Evolutionary conservation across 1,140 invertebrate genomes (phyloP).

Genomic region (Aleiodes sp.): DNA sequence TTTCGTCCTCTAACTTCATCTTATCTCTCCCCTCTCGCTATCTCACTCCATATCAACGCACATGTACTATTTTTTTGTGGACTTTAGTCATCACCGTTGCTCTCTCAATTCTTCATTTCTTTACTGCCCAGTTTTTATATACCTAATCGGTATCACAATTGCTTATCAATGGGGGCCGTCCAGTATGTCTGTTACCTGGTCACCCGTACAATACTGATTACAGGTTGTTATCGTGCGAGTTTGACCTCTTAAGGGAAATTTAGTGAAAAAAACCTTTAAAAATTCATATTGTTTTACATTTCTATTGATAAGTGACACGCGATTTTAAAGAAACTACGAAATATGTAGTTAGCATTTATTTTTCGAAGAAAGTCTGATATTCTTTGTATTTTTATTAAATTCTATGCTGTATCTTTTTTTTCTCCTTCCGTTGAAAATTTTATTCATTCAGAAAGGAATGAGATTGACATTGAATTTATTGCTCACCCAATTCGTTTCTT

Average conservation of each 20-base stretch:
- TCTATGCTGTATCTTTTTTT: background rate
- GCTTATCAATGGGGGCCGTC: background rate
- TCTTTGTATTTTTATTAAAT: constrained; percentile 12
- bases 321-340: background rate
- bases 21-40: too few species aligned
- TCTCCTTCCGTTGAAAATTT: background rate
- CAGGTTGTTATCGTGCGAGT: background rate
- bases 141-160: background rate
- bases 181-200: background rate
- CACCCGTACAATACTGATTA: constrained; percentile 1
- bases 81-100: too few species aligned
- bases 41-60: too few species aligned
- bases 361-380: background rate
- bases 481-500: background rate
- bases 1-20: background rate
- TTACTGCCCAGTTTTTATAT: background rate
- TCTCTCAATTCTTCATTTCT: background rate
- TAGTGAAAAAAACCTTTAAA: background rate
- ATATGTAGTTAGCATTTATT: background rate
- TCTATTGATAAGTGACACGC: constrained; percentile 2
- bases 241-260: background rate
- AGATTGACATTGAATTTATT: constrained; percentile 19
- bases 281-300: background rate
- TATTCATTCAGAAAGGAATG: background rate
- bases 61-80: too few species aligned